Conservation (phyloP, 2,113 vertebrate genomes). For the Emberiza fucata region DNA sequence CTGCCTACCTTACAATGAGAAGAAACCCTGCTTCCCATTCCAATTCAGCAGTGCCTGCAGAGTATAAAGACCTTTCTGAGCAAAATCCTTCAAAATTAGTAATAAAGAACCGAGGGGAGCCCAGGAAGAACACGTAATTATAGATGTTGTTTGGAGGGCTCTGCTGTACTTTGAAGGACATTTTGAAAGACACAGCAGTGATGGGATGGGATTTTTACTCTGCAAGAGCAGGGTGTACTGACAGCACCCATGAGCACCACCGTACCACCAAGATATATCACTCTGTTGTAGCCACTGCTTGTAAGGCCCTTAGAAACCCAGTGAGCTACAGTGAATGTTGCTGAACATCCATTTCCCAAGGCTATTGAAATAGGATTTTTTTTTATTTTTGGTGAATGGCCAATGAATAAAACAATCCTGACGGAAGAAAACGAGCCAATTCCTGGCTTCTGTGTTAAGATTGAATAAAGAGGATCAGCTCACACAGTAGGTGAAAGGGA, state of each 20-base stretch:
- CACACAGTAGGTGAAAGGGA: constrained; percentile 46
- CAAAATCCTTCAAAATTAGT: constrained; percentile 50
- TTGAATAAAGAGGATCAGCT: constrained; percentile 50
- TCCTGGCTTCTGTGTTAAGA: constrained; percentile 37
- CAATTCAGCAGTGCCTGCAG: constrained; percentile 30
- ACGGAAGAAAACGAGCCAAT: constrained; percentile 64
- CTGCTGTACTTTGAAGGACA: background rate
- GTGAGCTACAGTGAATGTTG: constrained; percentile 26
- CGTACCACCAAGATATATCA: background rate
- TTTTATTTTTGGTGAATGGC: constrained; percentile 16
- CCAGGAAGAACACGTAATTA: background rate
- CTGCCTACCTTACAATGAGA: constrained; percentile 61
- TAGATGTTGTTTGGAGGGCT: background rate
- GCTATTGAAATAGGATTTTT: constrained; percentile 45
- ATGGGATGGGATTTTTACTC: background rate
- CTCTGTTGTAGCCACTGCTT: background rate
- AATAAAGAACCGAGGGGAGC: background rate
- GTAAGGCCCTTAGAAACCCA: constrained; percentile 24
- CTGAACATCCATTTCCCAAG: constrained; percentile 62
- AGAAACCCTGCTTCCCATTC: constrained; percentile 50
- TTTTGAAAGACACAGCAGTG: background rate
- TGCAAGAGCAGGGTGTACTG: background rate
- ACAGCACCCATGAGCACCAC: background rate
- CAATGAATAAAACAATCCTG: constrained; percentile 50
- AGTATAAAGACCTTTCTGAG: constrained; percentile 53